These are phyloP conservation scores for Rhagium mordax DNA, from an alignment of 2,888 invertebrate species.

Conservation along the genomic window DNA sequence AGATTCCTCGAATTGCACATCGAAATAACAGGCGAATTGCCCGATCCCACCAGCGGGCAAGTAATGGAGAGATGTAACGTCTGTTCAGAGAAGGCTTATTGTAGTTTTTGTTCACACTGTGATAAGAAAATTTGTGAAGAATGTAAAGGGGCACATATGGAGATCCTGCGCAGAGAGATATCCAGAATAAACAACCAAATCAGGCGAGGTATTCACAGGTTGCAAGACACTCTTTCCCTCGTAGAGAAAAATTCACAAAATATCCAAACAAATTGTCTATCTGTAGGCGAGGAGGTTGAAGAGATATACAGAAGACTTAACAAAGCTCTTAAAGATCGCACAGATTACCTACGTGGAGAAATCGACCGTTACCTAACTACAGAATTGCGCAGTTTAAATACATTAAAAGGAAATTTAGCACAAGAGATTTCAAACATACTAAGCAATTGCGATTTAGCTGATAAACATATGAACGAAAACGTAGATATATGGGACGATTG, in stretches of 20 bases:
- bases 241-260: conserved; percentile 92
- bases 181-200: conserved; percentile 73
- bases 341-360: conserved; percentile 89
- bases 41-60: conserved; percentile 92
- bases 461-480: conserved; percentile 92
- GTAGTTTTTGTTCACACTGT: conserved; percentile 93
- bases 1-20: conserved; percentile 95
- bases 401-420: conserved; percentile 94
- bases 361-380: conserved; percentile 92
- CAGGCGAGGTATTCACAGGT: conserved; percentile 88
- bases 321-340: conserved; percentile 92
- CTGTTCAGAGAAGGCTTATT: conserved; percentile 93
- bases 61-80: conserved; percentile 95
- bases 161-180: conserved; percentile 85
- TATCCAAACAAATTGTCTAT: conserved; percentile 90
- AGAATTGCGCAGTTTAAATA: conserved; percentile 88
- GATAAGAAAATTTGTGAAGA: conserved; percentile 97
- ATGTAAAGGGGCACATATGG: conserved; percentile 97
- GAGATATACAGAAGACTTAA: conserved; percentile 90
- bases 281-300: conserved; percentile 94
- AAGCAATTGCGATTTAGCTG: conserved; percentile 96
- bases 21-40: conserved; percentile 92
- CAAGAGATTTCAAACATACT: conserved; percentile 95
- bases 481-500: conserved; percentile 92
- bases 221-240: conserved; percentile 87